phyloP scores from a whole-genome alignment of 1,140 invertebrate species.

The Drosophila kepulauana region DNA sequence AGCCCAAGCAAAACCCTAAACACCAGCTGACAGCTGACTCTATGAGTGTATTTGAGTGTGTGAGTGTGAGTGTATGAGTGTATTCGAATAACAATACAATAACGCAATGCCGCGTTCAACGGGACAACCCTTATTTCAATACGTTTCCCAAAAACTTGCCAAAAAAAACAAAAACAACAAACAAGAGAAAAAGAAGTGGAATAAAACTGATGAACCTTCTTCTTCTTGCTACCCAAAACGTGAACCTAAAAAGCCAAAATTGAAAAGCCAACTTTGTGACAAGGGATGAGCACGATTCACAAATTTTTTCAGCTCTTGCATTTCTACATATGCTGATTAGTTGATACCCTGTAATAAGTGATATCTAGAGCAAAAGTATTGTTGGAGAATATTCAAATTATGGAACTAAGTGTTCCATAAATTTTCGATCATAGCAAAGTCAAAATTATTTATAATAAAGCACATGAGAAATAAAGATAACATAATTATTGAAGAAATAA shows the following conservation, averaged over 20 bases:
- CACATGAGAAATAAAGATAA: no score
- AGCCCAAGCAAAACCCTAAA: conserved; percentile 59
- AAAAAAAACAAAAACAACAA: background rate
- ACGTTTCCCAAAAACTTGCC: conserved; percentile 20
- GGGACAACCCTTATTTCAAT: conserved; percentile 57
- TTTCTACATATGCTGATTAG: background rate
- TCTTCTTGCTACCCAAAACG: no score
- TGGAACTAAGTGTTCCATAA: no score
- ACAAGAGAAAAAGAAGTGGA: background rate
- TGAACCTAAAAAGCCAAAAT: background rate
- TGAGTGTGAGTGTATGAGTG: conserved; percentile 7
- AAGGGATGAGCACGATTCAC: background rate
- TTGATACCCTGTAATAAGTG: background rate
- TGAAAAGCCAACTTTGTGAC: background rate
- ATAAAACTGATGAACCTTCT: background rate
- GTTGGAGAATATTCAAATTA: no score
- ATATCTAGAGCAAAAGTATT: background rate
- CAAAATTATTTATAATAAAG: no score
- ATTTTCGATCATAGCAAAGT: no score
- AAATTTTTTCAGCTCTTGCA: background rate
- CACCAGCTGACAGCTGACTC: conserved; percentile 45
- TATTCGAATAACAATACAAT: conserved; percentile 25
- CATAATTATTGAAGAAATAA: no score
- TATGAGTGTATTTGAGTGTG: conserved; percentile 10
- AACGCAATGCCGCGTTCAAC: conserved; percentile 21